Base-by-base conservation (phyloP, 53 echinoderm and acorn worm species). In the Holothuria scabra region DNA sequence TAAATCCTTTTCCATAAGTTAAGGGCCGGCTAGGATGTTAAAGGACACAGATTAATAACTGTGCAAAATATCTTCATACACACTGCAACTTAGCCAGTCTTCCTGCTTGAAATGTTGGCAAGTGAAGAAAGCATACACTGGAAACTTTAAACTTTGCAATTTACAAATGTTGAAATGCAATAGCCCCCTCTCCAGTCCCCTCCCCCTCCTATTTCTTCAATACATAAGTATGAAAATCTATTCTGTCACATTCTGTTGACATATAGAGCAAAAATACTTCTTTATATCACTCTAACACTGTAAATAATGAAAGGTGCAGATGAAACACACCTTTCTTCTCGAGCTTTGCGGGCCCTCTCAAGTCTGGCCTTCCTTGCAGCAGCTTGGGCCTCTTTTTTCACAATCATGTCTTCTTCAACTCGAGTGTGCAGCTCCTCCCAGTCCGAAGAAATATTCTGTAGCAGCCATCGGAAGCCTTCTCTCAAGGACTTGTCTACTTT, bases 401-500 rank as follows among this genome's bases (percentile, higher is more conserved):
- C 91, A 18, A 75, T 66, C 22, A 57, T 59, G 14, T 97, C 97
- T 48, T 82, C 67, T 26, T 92, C 90, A 1, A 97, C 92, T 29
- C 97, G 64, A 60, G 85, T 83, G 44, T 68, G 86, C 23, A 97
- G 58, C 13, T 55, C 60, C 10, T 86, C 84, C 92, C 92, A 97
- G 59, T 97, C 97, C 25, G 66, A 64, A 16, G 82, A 68, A 1
- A 97, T 97, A n/a, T 91, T 91, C 20, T 86, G 79, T 13, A 97
- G 86, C 26, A 97, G 85, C 97, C 97, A 94, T 38, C 86, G 80
- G 13, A 94, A 80, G 0, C 97, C 97, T 4, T 90, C 86, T 20
- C 64, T 28, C 59, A 97, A 90, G 8, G 88, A 87, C 55, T 92
- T 90, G 87, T 97, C 97, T 88, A 94, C 90, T 57, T 90, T 92